phyloP scores from a whole-genome alignment of 1,140 invertebrate genomes.

The Drosophila azteca region DNA sequence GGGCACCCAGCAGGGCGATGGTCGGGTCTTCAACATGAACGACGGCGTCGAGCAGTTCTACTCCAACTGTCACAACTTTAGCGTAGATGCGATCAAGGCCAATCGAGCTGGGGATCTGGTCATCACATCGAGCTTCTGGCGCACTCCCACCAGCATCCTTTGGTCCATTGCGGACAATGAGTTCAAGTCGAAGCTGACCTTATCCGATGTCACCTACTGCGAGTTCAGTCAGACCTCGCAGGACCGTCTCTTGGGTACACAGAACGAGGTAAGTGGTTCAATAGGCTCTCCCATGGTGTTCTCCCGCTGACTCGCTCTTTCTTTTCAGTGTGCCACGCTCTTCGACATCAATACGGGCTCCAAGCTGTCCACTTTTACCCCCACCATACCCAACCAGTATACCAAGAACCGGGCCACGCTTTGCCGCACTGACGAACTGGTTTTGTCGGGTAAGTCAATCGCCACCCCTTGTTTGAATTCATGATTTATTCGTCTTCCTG shows the following conservation, averaged over 20 bases:
- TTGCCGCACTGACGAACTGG: constrained; percentile 95
- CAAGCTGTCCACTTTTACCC: constrained; percentile 89
- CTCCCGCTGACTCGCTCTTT: constrained; percentile 14
- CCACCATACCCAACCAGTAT: constrained; percentile 95
- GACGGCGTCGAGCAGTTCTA: constrained; percentile 91
- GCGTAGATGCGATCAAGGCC: constrained; percentile 89
- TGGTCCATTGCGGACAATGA: constrained; percentile 90
- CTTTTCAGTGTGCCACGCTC: constrained; percentile 87
- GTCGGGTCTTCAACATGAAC: constrained; percentile 93
- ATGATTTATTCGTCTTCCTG: background rate
- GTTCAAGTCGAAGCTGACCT: constrained; percentile 89
- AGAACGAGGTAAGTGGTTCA: constrained; percentile 87
- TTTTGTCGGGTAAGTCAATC: constrained; percentile 88
- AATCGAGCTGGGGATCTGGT: constrained; percentile 90
- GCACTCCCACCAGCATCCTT: constrained; percentile 91
- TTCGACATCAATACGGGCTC: constrained; percentile 95
- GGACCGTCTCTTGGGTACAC: constrained; percentile 93
- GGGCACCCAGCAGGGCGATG: constrained; percentile 94
- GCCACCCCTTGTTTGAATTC: background rate
- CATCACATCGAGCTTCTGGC: constrained; percentile 93
- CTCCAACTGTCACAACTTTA: constrained; percentile 92
- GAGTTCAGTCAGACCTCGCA: constrained; percentile 95
- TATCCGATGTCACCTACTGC: constrained; percentile 94
- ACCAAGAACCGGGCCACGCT: constrained; percentile 97
- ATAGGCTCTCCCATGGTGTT: constrained; percentile 56